Evolutionary conservation across 2,113 vertebrate species (phyloP), one percentile per base, ranked within the genome.

Genomic region (Argyrosomus japonicus): DNA sequence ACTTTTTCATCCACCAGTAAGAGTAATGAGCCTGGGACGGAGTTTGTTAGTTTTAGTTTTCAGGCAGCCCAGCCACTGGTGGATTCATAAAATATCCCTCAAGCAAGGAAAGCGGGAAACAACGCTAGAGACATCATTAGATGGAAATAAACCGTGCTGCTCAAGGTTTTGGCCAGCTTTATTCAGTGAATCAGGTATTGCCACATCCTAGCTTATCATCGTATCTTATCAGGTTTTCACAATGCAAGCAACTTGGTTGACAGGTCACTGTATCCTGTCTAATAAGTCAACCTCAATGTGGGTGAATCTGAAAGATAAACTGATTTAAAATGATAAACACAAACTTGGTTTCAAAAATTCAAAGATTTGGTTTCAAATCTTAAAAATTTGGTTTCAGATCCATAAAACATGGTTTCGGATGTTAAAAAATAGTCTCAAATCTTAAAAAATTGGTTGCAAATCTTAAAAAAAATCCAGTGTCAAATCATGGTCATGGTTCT

Each of bases 1-100:
- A 94, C 87, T 81, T 91, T 81, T 81, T 92, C 29, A 80, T 87
- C 92, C 88, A 83, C 85, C 90, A 81, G 82, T 56, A 78, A 79
- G 81, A 54, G 57, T 69, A 61, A 68, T 1, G 25, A 76, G 48
- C 25, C 36, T 7, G 88, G 56, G 25, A 54, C 43, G 60, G 32
- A 58, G 45, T 45, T 2, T 72, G 12, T 36, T 36, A 75, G 57
- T 9, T 21, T 79, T 74, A 15, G 65, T 23, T 54, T 27, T 45
- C 18, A 43, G 48, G 11, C 40, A 57, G 43, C 17, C 23, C 21
- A 43, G 70, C 18, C 29, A 67, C 77, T 75, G 81, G 71, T 88
- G 88, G 87, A 89, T 61, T 47, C 27, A 19, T 2, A 15, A 62
- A 56, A 6, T 7, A 60, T n/a, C 60, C 11, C 51, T 21, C 18